phyloP scores from a whole-genome alignment of 1,140 invertebrate species.

The Drosophila baimaii region DNA sequence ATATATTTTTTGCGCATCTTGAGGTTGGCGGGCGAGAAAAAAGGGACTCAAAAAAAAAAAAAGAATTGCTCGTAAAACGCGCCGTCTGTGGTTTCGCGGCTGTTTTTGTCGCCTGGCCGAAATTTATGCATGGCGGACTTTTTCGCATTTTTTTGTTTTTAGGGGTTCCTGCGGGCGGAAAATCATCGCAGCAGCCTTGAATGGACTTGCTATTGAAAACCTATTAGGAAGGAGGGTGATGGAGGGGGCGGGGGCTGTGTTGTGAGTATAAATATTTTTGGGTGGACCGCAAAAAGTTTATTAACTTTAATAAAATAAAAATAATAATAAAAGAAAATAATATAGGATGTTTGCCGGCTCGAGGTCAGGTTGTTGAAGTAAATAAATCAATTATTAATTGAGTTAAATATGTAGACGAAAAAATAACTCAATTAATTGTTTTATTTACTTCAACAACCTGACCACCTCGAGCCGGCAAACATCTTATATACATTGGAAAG shows the following conservation, averaged over 20 bases:
- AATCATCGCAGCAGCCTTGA: constrained; percentile 23
- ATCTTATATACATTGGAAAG: too few species aligned
- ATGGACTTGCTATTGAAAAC: constrained; percentile 18
- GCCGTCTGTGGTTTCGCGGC: constrained; percentile 28
- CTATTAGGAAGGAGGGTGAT: too few species aligned
- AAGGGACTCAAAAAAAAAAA: background rate
- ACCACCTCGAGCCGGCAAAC: too few species aligned
- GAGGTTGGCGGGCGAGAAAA: constrained; percentile 14
- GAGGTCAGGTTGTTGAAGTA: too few species aligned
- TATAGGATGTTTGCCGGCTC: too few species aligned
- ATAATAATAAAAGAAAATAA: background rate
- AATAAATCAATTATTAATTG: too few species aligned
- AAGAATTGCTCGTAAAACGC: constrained; percentile 36
- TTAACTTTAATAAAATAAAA: too few species aligned
- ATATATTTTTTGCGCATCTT: constrained; percentile 34
- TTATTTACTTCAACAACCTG: too few species aligned
- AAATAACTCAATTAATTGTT: too few species aligned
- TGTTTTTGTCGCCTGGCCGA: constrained; percentile 34
- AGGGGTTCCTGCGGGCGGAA: background rate
- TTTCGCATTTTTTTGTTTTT: constrained; percentile 5
- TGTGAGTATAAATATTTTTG: background rate
- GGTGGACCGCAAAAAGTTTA: background rate
- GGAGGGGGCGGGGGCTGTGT: too few species aligned
- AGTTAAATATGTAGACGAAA: too few species aligned
- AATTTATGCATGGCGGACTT: constrained; percentile 42